Evolutionary conservation across 2,888 invertebrate genomes (phyloP).

Genomic region (Diadromus collaris): DNA sequence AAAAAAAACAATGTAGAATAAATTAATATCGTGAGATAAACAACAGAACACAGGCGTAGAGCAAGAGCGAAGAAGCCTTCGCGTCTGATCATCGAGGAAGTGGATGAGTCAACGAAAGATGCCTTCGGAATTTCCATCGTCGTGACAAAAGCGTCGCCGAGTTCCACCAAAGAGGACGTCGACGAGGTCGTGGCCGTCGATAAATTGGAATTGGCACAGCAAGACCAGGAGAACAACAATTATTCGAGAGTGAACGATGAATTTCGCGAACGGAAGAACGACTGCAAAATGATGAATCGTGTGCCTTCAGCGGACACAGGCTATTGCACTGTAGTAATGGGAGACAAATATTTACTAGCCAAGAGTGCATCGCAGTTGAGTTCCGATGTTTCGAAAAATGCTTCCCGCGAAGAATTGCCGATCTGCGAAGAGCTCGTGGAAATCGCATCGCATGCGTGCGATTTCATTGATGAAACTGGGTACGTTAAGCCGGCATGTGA

Average conservation of each 20-base stretch:
- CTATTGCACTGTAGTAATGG: conserved; percentile 18
- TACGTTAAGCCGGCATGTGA: background rate
- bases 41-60: conserved; percentile 27
- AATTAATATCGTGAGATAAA: background rate
- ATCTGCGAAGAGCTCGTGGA: background rate
- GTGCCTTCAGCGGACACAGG: conserved; percentile 33
- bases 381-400: conserved; percentile 18
- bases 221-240: conserved; percentile 41
- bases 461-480: background rate
- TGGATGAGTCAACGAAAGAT: background rate
- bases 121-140: conserved; percentile 4
- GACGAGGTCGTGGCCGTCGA: conserved; percentile 4
- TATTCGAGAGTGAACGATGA: background rate
- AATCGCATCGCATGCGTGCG: background rate
- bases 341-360: conserved; percentile 17
- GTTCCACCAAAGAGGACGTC: conserved; percentile 8
- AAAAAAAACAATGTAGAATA: conserved; percentile 22
- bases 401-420: conserved; percentile 6
- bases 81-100: background rate
- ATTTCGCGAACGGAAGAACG: background rate
- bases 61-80: background rate
- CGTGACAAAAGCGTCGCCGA: conserved; percentile 34
- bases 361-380: conserved; percentile 7
- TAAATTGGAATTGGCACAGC: conserved; percentile 3
- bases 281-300: background rate